Evolutionary conservation across 1,140 invertebrate genomes (phyloP), one percentile per base, ranked within the genome.

Genomic region (Heliconius melpomene): DNA sequence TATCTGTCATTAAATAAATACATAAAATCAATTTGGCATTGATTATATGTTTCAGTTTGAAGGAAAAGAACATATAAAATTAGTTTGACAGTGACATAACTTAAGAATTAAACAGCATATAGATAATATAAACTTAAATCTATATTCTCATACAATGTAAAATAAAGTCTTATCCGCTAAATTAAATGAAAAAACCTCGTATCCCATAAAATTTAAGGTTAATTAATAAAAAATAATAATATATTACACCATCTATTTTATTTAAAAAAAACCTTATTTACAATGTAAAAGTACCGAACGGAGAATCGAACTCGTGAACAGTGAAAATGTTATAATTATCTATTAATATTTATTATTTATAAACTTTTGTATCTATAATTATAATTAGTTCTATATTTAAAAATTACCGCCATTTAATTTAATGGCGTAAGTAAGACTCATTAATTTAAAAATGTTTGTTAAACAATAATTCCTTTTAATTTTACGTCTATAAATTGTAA

Each of bases 131-230:
- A 66, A 66, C 60, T 29, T 9, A 66, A 26, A 66, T 7, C 13
- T 66, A 66, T 13, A 13, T 26, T 66, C 26, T 26, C 23, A 16
- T 66, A 66, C 9, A 66, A 26, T 66, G 5, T 66, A 66, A 66
- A 66, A 66, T 26, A 29, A 66, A 66, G 13, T 26, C 26, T n/a
- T 66, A 66, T 29, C 8, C 13, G 9, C 60, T 66, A 66, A 66
- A 29, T 66, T 66, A 66, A 60, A 66, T 66, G 60, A 66, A 66
- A 66, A 66, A 66, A 66, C 60, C 60, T 66, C 60, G 60, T 66
- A 66, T 66, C 60, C 60, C 60, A 66, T 66, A 66, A 66, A 60
- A 52, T 60, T 66, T 66, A 66, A 66, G 60, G 60, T 66, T 66
- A 66, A 66, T 66, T 26, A 66, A 66, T 8, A 52, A 52, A 52